Percentiles rank a stretch among this genome's conserved stretches.
Evolutionary conservation across 2,113 vertebrate species (phyloP).

Genomic region (Cynoglossus semilaevis): DNA sequence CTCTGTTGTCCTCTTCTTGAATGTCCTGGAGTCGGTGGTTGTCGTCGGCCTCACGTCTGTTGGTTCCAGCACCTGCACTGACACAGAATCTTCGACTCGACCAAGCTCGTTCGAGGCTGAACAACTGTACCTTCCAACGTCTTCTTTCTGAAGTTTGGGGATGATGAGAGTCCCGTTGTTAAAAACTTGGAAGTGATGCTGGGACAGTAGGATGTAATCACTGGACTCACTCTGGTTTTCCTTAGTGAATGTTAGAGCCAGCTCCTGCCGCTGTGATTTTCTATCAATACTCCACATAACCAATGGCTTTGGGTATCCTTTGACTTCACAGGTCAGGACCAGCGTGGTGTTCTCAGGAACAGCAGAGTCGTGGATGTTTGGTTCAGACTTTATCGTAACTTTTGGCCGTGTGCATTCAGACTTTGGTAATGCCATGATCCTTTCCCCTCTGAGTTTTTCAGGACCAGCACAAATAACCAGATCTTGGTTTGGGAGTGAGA

Average conservation of each 20-base stretch:
- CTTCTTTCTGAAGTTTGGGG: constrained; percentile 79
- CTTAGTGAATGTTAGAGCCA: constrained; percentile 58
- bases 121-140: constrained; percentile 89
- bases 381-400: constrained; percentile 70
- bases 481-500: constrained; percentile 81
- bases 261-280: constrained; percentile 70
- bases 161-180: constrained; percentile 87
- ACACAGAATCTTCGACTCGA: constrained; percentile 75
- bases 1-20: not conserved
- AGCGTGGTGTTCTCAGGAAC: constrained; percentile 77
- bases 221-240: constrained; percentile 39
- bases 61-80: constrained; percentile 75
- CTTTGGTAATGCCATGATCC: constrained; percentile 73
- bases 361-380: constrained; percentile 64
- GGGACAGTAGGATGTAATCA: constrained; percentile 41
- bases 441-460: constrained; percentile 73
- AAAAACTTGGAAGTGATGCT: constrained; percentile 75
- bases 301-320: constrained; percentile 80
- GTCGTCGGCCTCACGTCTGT: not conserved
- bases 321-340: constrained; percentile 79
- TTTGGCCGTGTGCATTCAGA: constrained; percentile 76
- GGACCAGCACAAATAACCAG: constrained; percentile 83
- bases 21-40: constrained; percentile 1
- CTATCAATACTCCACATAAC: constrained; percentile 85
- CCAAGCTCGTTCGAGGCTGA: constrained; percentile 85